Evolutionary conservation across 2,888 invertebrate genomes (phyloP), one percentile per base, ranked within the genome.

Genomic region (Tanypteryx hageni): DNA sequence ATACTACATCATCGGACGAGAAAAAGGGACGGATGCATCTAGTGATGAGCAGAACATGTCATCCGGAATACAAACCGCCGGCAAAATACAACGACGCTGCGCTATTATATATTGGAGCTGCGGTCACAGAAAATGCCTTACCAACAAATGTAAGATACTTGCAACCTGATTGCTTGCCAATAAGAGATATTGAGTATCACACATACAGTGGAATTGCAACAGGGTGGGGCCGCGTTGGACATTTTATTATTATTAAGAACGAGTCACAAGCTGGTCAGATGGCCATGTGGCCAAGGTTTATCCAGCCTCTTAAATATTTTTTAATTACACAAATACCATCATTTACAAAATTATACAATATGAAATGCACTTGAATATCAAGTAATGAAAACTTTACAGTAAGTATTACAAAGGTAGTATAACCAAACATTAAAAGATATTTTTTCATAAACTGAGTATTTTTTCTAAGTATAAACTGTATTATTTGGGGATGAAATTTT

Each of bases 41-140:
- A 22, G 59, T 86, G 2, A 31, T 59, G 18, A 22, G 86, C 3
- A 86, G 61, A 16, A 86, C 27, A 14, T 27, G 61, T 31, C 59
- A 86, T 57, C 86, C 86, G 27, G 10, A 44, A 14, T 86, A 61
- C 59, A 61, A 31, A n/a, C 86, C 31, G 7, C 86, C 61, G 4
- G 27, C 86, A 27, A 86, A 86, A 27, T 86, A 86, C 27, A 22
- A 86, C 27, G 86, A 86, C 27, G 27, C 61, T 61, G 86, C 59
- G n/a, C 61, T 86, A 9, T 44, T 86, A 31, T 61, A 86, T 22
- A 86, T 61, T 18, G 86, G 61, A 4, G 16, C 86, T 2, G 61
- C 86, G 5, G 31, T 86, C 5, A 61, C 27, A 57, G 10, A 58
- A 27, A 14, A 59, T 27, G 57, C 85, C 18, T 8, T 86, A 57